These are phyloP conservation scores for Graphium colonna DNA, from an alignment of 2,888 invertebrate genomes.

Conservation along the genomic window DNA sequence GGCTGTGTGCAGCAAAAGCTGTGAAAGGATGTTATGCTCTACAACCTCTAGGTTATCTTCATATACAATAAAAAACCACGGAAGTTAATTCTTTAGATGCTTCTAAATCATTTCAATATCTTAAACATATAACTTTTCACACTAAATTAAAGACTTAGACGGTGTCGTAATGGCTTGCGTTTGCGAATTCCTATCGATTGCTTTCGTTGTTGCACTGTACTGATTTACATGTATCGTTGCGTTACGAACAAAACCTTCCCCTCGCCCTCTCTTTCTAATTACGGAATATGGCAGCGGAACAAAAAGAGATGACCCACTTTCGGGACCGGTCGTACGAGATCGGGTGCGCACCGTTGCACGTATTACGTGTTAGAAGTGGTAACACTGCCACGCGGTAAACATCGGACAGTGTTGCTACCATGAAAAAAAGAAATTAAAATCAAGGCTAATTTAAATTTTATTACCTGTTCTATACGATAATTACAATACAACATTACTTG, in stretches of 20 bases:
- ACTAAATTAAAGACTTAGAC: too few species aligned
- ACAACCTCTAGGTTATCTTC: too few species aligned
- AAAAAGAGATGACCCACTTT: constrained; percentile 80
- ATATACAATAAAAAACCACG: too few species aligned
- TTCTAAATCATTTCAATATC: too few species aligned
- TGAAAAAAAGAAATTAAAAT: neutral
- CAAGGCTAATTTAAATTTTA: neutral
- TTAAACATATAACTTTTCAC: too few species aligned
- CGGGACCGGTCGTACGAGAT: constrained; percentile 76
- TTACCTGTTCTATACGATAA: neutral
- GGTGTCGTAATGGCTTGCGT: constrained; percentile 24
- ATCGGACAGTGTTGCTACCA: constrained; percentile 5
- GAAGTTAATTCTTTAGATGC: too few species aligned
- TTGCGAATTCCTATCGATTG: constrained; percentile 23
- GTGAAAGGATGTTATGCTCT: too few species aligned
- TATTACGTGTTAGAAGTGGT: constrained; percentile 73
- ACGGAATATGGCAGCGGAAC: constrained; percentile 75
- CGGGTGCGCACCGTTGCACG: constrained; percentile 75
- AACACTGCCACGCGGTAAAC: constrained; percentile 4
- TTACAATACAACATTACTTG: neutral
- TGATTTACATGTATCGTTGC: constrained; percentile 43
- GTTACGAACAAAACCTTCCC: constrained; percentile 41
- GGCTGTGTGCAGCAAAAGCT: too few species aligned
- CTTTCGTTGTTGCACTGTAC: constrained; percentile 35
- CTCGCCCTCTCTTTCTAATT: constrained; percentile 73